Evolutionary conservation across 2,888 invertebrate species (phyloP).

Genomic region (Protonemura montana): DNA sequence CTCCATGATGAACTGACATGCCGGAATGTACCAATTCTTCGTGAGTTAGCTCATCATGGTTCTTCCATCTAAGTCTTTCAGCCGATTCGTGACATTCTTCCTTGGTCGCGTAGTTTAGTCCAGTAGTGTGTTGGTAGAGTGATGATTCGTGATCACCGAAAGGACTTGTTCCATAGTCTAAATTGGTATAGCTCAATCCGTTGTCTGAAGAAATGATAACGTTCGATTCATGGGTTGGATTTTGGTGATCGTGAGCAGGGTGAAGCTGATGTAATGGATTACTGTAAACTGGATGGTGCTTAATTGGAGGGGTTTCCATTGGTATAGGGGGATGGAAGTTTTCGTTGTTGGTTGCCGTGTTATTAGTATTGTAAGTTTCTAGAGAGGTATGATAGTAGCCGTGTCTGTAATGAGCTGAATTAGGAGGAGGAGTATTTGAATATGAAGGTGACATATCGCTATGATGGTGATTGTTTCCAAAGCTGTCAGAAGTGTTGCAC

Average conservation of each 20-base stretch:
- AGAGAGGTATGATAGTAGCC: conserved; percentile 47
- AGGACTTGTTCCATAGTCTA: conserved; percentile 74
- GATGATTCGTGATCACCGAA: conserved; percentile 33
- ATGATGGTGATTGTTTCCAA: conserved; percentile 36
- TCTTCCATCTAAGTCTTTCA: conserved; percentile 8
- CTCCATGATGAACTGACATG: conserved; percentile 54
- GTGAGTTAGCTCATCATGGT: not conserved
- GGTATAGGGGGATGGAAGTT: conserved; percentile 56
- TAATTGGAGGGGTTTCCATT: conserved; percentile 54
- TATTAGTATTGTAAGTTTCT: conserved; percentile 50
- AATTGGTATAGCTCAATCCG: conserved; percentile 87
- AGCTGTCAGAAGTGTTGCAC: conserved; percentile 49
- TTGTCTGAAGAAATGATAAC: conserved; percentile 82
- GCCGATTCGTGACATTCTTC: conserved; percentile 56
- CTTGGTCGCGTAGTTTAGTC: conserved; percentile 53
- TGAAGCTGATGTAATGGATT: conserved; percentile 56
- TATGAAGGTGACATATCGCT: conserved; percentile 32
- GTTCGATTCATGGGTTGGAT: conserved; percentile 40
- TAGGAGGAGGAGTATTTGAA: conserved; percentile 30
- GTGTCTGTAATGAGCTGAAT: conserved; percentile 47
- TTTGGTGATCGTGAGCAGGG: conserved; percentile 53
- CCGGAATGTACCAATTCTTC: not conserved
- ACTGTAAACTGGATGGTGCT: conserved; percentile 53
- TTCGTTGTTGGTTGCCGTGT: conserved; percentile 65
- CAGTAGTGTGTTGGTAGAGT: conserved; percentile 47